A percentile compares a stretch with the other conserved stretches of the same genome.
Evolutionary conservation across 2,113 vertebrate species (phyloP).

Genomic region (Mobula hypostoma): DNA sequence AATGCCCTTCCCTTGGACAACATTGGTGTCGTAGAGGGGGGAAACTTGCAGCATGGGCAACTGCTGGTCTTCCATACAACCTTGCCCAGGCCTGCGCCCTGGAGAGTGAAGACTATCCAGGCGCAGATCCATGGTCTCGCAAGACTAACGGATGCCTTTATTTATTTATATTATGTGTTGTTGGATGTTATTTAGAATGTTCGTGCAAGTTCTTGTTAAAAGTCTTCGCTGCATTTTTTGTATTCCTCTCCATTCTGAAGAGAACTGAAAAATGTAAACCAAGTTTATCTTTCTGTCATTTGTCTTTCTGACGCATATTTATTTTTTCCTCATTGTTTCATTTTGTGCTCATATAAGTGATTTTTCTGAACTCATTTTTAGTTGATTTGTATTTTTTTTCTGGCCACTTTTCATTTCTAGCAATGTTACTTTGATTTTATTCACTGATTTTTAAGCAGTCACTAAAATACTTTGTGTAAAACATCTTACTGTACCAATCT

Average conservation of each 20-base stretch:
- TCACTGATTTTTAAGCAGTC: neutral
- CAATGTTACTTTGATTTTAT: neutral
- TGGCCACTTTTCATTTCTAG: neutral
- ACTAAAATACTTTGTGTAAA: neutral
- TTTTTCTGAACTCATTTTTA: neutral
- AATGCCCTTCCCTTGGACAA: too few species aligned
- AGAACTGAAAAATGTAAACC: neutral
- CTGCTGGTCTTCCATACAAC: too few species aligned
- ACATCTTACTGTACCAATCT: too few species aligned
- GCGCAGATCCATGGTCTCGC: too few species aligned
- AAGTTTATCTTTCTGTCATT: neutral
- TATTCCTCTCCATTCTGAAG: neutral
- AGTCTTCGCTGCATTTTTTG: neutral
- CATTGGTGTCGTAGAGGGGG: too few species aligned
- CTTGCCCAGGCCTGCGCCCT: too few species aligned
- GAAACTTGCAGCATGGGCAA: too few species aligned
- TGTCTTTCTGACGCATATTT: neutral
- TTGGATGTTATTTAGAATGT: neutral
- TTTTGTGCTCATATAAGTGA: neutral
- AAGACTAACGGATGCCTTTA: too few species aligned
- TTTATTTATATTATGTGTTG: neutral
- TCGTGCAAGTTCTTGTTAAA: neutral
- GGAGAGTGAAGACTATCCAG: too few species aligned
- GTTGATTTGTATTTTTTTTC: neutral
- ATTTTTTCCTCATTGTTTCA: neutral